These are phyloP conservation scores for Chromis chromis DNA, from an alignment of 2,797 vertebrate species.

Conservation along the genomic window DNA sequence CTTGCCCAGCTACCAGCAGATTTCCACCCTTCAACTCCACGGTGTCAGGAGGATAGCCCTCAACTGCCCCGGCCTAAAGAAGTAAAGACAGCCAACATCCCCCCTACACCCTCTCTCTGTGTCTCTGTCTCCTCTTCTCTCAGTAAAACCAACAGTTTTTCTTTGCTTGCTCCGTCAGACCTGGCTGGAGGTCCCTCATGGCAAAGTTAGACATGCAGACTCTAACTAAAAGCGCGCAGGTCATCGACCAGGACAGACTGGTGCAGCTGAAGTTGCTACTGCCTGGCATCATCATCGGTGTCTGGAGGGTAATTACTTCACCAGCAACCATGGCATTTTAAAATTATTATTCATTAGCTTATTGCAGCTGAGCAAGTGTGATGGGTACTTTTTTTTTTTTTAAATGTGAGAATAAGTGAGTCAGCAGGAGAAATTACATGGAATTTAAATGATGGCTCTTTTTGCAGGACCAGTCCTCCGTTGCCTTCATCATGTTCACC, in stretches of 20 bases:
- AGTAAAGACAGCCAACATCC: conserved; percentile 79
- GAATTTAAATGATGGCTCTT: conserved; percentile 14
- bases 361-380: background rate
- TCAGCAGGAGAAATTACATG: background rate
- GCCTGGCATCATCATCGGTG: conserved; percentile 86
- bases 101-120: background rate
- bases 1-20: conserved; percentile 77
- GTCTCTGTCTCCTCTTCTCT: conserved; percentile 29
- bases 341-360: conserved; percentile 12
- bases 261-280: conserved; percentile 83
- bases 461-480: conserved; percentile 74
- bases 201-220: conserved; percentile 77
- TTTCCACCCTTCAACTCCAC: conserved; percentile 87
- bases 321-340: background rate
- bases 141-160: conserved; percentile 17
- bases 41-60: conserved; percentile 84
- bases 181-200: conserved; percentile 86
- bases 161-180: conserved; percentile 75
- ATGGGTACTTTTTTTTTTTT: too few species aligned
- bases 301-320: conserved; percentile 89
- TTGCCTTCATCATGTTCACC: conserved; percentile 89
- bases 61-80: conserved; percentile 67
- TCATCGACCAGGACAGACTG: conserved; percentile 84
- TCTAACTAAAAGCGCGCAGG: conserved; percentile 59
- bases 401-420: background rate